Evolutionary conservation across 2,797 vertebrate species (phyloP).

Genomic region (Potorous gilbertii): DNA sequence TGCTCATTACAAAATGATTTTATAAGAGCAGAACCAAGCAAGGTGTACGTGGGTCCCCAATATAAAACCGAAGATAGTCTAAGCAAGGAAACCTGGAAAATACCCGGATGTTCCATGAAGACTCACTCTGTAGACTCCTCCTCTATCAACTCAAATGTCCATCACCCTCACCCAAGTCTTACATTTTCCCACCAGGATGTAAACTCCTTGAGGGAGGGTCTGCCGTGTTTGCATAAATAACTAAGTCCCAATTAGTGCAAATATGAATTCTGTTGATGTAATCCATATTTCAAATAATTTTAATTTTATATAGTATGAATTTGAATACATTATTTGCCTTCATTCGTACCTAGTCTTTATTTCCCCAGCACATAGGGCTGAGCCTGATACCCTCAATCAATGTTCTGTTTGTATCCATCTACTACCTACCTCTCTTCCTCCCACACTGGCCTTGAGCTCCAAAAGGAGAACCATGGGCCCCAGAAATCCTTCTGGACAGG

Average conservation of each 20-base stretch:
- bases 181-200: neutral
- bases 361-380: neutral
- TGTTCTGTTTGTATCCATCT: neutral
- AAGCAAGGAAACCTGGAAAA: neutral
- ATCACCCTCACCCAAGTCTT: neutral
- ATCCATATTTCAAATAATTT: neutral
- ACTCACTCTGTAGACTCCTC: neutral
- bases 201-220: neutral
- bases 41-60: neutral
- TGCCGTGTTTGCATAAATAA: neutral
- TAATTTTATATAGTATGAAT: neutral
- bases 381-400: neutral
- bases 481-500: neutral
- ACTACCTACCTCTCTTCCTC: neutral
- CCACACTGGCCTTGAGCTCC: neutral
- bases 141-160: rapidly evolving
- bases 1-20: neutral
- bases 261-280: neutral
- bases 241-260: neutral
- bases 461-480: neutral
- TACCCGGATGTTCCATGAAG: neutral
- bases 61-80: neutral
- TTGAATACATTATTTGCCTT: neutral
- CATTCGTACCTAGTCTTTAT: neutral
- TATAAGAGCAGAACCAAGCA: neutral